A percentile compares a stretch with the other conserved stretches of the same genome.
Evolutionary conservation across 2,113 vertebrate genomes (phyloP).

Genomic region (Mastomys natalensis): DNA sequence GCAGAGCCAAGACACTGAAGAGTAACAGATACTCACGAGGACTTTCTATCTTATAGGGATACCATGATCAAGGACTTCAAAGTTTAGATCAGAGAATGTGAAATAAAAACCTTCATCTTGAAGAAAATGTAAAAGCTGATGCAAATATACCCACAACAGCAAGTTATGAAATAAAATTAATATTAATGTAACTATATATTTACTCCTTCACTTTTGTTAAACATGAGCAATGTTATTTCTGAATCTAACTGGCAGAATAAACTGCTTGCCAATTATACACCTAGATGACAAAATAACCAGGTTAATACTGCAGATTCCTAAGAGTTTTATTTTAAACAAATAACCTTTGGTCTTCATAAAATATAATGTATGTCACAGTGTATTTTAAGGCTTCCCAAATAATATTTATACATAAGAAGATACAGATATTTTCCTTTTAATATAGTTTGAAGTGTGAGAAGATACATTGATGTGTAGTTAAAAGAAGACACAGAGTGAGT

Average conservation of each 20-base stretch:
- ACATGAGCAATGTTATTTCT: background rate
- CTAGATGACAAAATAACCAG: background rate
- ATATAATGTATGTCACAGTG: background rate
- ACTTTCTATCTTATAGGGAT: background rate
- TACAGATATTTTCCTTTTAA: slow-evolving; percentile 1
- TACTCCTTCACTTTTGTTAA: background rate
- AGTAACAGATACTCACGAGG: background rate
- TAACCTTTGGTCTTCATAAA: background rate
- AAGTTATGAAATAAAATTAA: slow-evolving; percentile 33
- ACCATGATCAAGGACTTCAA: slow-evolving; percentile 29
- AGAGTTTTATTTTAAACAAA: slow-evolving; percentile 23
- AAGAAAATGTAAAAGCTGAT: background rate
- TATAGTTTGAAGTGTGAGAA: background rate
- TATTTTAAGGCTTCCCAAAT: background rate
- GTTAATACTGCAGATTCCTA: background rate
- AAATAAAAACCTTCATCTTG: background rate
- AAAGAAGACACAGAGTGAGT: background rate
- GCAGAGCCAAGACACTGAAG: background rate
- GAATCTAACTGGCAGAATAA: background rate
- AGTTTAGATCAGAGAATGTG: background rate
- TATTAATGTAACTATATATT: background rate
- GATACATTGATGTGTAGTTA: background rate
- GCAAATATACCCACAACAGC: background rate
- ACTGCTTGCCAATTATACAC: background rate
- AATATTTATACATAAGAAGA: background rate